A percentile compares a stretch with the other conserved stretches of the same genome.
These are phyloP conservation scores for Heliconius nattereri DNA, from an alignment of 1,140 invertebrate genomes.

Conservation along the genomic window DNA sequence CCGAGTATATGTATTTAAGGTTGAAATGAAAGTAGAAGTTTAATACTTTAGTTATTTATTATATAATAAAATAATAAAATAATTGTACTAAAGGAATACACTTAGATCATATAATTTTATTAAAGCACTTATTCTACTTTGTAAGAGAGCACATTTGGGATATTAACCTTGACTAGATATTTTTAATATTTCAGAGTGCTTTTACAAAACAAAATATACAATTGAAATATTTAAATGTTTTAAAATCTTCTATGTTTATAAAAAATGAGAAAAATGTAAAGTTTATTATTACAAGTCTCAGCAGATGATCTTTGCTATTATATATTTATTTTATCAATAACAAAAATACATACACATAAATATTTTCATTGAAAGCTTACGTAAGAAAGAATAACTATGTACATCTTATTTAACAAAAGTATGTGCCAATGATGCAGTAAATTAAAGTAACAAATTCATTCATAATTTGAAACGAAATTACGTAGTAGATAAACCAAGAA, in stretches of 20 bases:
- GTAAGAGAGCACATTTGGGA: constrained; percentile 13
- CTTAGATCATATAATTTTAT: not conserved
- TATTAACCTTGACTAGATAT: constrained; percentile 43
- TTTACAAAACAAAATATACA: constrained; percentile 14
- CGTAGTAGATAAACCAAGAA: not conserved
- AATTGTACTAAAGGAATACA: constrained; percentile 27
- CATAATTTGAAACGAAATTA: not conserved
- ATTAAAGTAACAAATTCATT: not conserved
- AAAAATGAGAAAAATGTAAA: constrained; percentile 10
- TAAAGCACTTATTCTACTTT: constrained; percentile 11
- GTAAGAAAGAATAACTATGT: not conserved
- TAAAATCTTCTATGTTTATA: not conserved
- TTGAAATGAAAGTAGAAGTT: constrained; percentile 7
- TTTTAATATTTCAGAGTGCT: constrained; percentile 18
- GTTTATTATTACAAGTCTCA: constrained; percentile 8
- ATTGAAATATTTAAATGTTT: not conserved
- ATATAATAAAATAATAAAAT: constrained; percentile 14
- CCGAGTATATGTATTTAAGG: not conserved
- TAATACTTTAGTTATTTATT: constrained; percentile 27
- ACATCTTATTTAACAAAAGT: not conserved
- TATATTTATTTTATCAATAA: not conserved
- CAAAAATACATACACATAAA: not conserved
- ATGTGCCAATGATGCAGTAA: not conserved
- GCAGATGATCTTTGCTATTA: not conserved
- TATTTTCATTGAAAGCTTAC: constrained; percentile 1